Evolutionary conservation across 1,140 invertebrate genomes (phyloP).

Genomic region (Lucilia sericata): DNA sequence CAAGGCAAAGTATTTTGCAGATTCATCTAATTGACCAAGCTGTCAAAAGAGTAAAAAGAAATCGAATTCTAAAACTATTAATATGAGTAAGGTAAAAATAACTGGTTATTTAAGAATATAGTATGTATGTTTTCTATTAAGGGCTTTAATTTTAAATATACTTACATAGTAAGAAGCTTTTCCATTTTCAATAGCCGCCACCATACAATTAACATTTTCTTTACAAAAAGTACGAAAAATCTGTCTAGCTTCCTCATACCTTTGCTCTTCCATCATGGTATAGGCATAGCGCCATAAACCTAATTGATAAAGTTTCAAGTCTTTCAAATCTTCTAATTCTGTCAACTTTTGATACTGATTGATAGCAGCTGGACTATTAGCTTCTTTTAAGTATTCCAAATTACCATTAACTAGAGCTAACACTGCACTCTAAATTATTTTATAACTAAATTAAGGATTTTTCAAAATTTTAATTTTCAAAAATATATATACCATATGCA

Average conservation of each 20-base stretch:
- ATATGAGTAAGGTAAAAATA: no score
- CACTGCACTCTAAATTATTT: slow-evolving; percentile 27
- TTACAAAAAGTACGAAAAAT: slow-evolving; percentile 17
- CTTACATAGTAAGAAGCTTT: slow-evolving; percentile 43
- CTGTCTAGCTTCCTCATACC: slow-evolving; percentile 36
- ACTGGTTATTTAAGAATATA: no score
- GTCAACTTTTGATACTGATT: slow-evolving; percentile 47
- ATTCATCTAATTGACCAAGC: slow-evolving; percentile 45
- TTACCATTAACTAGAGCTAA: slow-evolving; percentile 58
- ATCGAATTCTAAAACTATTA: no score
- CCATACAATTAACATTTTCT: background rate
- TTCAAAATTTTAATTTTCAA: background rate
- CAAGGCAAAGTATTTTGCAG: slow-evolving; percentile 49
- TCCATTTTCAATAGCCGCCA: background rate
- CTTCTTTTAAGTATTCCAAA: slow-evolving; percentile 53
- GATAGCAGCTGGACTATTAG: slow-evolving; percentile 44
- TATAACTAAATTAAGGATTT: background rate
- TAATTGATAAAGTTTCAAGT: slow-evolving; percentile 2
- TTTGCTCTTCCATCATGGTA: background rate
- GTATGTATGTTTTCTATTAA: no score
- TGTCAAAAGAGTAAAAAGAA: no score
- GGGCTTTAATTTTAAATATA: background rate
- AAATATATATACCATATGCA: background rate
- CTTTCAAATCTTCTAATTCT: slow-evolving; percentile 5
- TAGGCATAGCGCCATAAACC: slow-evolving; percentile 30